These are phyloP conservation scores for Macrophya alboannulata DNA, from an alignment of 2,888 invertebrate genomes.

Conservation along the genomic window DNA sequence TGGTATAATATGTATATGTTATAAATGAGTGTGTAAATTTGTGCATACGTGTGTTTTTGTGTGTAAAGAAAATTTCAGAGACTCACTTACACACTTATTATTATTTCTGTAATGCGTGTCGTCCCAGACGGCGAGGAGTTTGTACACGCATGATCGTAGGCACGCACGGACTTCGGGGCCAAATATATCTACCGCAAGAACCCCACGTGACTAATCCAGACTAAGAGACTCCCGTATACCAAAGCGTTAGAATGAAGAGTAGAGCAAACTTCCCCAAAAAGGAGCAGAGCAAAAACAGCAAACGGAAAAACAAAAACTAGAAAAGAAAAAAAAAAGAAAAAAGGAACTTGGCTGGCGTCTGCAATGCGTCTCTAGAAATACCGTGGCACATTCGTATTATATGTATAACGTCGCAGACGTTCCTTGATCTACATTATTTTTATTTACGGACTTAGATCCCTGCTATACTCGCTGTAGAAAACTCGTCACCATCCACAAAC, in stretches of 20 bases:
- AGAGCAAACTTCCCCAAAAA: slow-evolving; percentile 70
- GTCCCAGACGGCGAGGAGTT: slow-evolving; percentile 14
- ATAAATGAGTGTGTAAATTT: no score
- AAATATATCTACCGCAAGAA: slow-evolving; percentile 35
- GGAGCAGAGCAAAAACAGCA: slow-evolving; percentile 61
- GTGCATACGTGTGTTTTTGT: neutral
- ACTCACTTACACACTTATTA: neutral
- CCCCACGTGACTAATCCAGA: slow-evolving; percentile 32
- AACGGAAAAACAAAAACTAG: neutral
- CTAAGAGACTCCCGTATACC: neutral
- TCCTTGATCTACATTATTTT: slow-evolving; percentile 70
- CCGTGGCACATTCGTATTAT: slow-evolving; percentile 65
- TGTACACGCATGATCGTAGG: slow-evolving; percentile 41
- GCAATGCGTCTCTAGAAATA: slow-evolving; percentile 67
- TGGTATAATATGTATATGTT: neutral
- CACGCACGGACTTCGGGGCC: slow-evolving; percentile 49
- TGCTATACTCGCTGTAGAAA: neutral
- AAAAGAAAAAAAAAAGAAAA: neutral
- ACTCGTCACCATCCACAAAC: no score
- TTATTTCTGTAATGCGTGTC: neutral
- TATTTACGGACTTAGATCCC: neutral
- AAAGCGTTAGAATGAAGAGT: slow-evolving; percentile 48
- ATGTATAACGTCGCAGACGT: slow-evolving; percentile 66
- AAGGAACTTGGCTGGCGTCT: slow-evolving; percentile 41
- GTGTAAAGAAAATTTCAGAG: neutral